Base-by-base conservation (phyloP, 2,113 vertebrate species). In the Triplophysa tibetana region DNA sequence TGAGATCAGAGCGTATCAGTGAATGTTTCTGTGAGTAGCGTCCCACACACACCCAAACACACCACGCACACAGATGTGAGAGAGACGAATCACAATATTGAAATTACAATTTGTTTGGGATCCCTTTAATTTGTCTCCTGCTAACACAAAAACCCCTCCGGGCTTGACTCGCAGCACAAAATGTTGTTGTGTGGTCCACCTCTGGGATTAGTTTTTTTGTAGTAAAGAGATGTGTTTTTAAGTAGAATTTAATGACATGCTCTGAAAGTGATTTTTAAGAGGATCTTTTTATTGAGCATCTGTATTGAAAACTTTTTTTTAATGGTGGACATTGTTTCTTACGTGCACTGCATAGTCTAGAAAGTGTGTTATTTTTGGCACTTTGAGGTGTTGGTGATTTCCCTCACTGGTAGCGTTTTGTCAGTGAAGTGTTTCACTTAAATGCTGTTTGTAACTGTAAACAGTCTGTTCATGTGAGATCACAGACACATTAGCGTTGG, bases 1-100 rank as follows among this genome's bases (percentile, higher is more conserved):
- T 33, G 56, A 81, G 3, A n/a, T 72, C 66, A 72, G 26, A 63
- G 62, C 66, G 38, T 65, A 29, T 62, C 63, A 75, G 73, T 48
- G 61, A 62, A 24, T 78, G 8, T 84, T 61, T 56, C 8, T 29
- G 64, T 79, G 82, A 84, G 70, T 83, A 66, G 87, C 48, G 60
- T 62, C 24, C 11, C 56, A 78, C 81, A 87, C 58, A 45, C 81
- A 78, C 84, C 75, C 82, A 84, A 87, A 85, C 68, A 87, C 68
- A 75, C 84, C 70, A 54, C 79, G 79, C 83, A 77, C 23, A 50
- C 61, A 50, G 50, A 61, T 43, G 72, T 48, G 38, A 66, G 58
- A 54, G 26, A 17, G 23, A 41, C 8, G 19, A 56, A 50, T 24
- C 29, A 60, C 29, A 19, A 21, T 11, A 5, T 19, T 48, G 56